Evolutionary conservation across 2,888 invertebrate genomes (phyloP), one percentile per base, ranked within the genome.

Genomic region (Helleia helle): DNA sequence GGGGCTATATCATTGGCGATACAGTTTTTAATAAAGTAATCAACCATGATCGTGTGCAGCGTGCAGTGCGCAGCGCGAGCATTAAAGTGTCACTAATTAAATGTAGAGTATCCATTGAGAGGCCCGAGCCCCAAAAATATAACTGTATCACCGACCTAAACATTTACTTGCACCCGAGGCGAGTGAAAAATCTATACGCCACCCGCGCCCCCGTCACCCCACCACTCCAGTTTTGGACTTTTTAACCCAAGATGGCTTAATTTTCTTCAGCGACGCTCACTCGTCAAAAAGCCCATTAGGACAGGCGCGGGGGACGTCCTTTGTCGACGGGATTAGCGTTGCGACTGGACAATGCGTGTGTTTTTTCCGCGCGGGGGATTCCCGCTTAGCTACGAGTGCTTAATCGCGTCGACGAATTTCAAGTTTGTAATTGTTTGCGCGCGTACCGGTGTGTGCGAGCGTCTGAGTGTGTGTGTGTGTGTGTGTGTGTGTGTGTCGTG

Each of bases 191-290:
- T 74, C 73, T 64, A 73, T 71, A 71, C 59, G 59, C 47, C 55
- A 55, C 59, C 56, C 55, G 41, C 40, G 24, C 39, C 48, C 50
- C 36, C 42, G 39, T 42, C 31, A 40, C 41, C 56, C 62, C 69
- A 62, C 62, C 59, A 62, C 58, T n/a, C n/a, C n/a, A n/a, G n/a
- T 71, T 71, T 71, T 70, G 70, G 70, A 73, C 72, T 71, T 74
- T 79, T 79, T 73, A 73, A 71, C 68, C 71, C 71, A 69, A 79
- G 77, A 79, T 74, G 79, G 71, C 79, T 79, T 76, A 74, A 80
- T 80, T 79, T 76, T 67, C 71, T 70, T 64, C 65, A 61, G 70
- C 66, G 65, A 66, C 68, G 67, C 54, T 62, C 52, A 62, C 59
- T 71, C 66, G 71, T 71, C 68, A 63, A 69, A 72, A 71, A 67